phyloP scores from a whole-genome alignment of 1,140 invertebrate genomes.

The Trichonephila inaurata region DNA sequence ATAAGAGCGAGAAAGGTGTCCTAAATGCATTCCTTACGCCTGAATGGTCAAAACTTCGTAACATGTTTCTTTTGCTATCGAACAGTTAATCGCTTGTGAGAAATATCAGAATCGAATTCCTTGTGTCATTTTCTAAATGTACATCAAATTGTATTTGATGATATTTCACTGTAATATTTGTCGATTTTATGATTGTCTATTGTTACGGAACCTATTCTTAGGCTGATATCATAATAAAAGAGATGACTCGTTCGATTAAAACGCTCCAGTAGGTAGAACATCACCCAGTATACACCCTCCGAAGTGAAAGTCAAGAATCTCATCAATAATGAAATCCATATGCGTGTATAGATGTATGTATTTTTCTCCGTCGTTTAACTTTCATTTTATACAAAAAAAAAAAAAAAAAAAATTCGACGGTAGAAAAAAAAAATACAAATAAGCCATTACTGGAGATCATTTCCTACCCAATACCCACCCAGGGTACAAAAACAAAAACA shows the following conservation, averaged over 20 bases:
- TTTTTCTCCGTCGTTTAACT: slow-evolving; percentile 40
- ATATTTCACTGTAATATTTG: neutral
- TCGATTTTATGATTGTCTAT: slow-evolving; percentile 9
- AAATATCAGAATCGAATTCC: slow-evolving; percentile 41
- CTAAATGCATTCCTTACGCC: slow-evolving; percentile 6
- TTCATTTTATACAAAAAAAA: slow-evolving; percentile 16
- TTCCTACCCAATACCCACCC: neutral
- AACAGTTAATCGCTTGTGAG: slow-evolving; percentile 3
- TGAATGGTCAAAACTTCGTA: neutral
- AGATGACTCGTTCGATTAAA: slow-evolving; percentile 25
- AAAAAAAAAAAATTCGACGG: slow-evolving; percentile 9
- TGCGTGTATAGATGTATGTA: neutral
- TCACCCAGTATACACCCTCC: neutral
- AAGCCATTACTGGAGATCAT: neutral
- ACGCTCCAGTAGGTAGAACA: slow-evolving; percentile 24
- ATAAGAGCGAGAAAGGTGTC: neutral
- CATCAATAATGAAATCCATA: slow-evolving; percentile 49
- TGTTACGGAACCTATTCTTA: slow-evolving; percentile 36
- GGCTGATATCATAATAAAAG: neutral
- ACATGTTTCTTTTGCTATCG: neutral
- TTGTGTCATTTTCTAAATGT: slow-evolving; percentile 41
- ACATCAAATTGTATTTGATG: slow-evolving; percentile 33
- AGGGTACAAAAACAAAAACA: neutral
- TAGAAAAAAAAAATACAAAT: neutral
- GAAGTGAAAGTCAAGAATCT: slow-evolving; percentile 36